Base-by-base conservation (phyloP, 2,113 vertebrate genomes). In the Lampris incognitus region DNA sequence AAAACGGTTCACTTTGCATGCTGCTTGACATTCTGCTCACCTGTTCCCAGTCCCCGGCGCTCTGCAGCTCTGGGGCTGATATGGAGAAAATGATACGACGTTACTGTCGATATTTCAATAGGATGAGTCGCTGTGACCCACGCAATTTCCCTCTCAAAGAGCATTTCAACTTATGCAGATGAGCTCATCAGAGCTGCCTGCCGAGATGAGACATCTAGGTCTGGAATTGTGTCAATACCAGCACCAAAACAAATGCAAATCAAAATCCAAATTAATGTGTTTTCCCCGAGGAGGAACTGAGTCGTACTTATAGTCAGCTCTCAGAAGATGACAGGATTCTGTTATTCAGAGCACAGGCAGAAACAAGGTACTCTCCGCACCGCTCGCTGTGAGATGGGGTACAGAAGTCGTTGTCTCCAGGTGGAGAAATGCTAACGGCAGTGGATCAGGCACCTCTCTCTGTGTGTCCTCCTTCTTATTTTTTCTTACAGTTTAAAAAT, bases 131-230 rank as follows among this genome's bases (percentile, higher is more conserved):
- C 91, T 87, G 90, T 93, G 91, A 93, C 92, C 92, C 92, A 92
- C 90, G 90, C 91, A 92, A 89, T 92, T 88, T 90, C 86, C 82
- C 84, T 89, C 89, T 90, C 90, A 91, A 91, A 93, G 90, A 92
- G 90, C 90, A 92, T 92, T 92, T 93, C 92, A 93, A 93, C 88
- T 90, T 93, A 93, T 93, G 92, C 90, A 93, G 90, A 93, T 93
- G 91, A 93, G 91, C 92, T 92, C 92, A 92, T 92, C 92, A 92
- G 89, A 92, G 92, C 88, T 82, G 88, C 92, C 87, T 91, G 91
- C 91, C 87, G 91, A 92, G 91, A 90, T 89, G 91, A 92, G 90
- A 90, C 92, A 92, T 92, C 92, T 89, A 88, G 92, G 90, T 87
- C 90, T 93, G 91, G 89, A 93, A 93, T 92, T 92, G 92, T 93